Base-by-base conservation (phyloP, 2,113 vertebrate species). In the Vanacampus margaritifer region DNA sequence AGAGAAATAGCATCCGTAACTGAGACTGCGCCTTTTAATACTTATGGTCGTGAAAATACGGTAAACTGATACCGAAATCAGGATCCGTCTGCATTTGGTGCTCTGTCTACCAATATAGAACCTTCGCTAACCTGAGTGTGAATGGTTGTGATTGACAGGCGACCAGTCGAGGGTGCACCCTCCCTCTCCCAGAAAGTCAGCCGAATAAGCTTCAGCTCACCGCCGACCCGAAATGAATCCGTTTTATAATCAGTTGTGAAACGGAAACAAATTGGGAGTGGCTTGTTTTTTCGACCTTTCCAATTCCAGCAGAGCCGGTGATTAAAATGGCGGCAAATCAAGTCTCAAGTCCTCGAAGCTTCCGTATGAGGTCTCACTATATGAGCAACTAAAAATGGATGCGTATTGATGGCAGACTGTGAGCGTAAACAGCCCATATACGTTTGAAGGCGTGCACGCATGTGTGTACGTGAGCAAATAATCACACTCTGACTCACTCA, bases 401-500 rank as follows among this genome's bases (percentile, higher is more conserved):
- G 19, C 54, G 43, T 68, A 21, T 23, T 48, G 65, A 76, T 65
- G 26, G 68, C 66, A 73, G 65, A 41, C 21, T 23, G 32, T 1
- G 75, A 71, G 76, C n/a, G 58, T 32, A 54, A 50, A 69, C 60
- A 71, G 64, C 72, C 76, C 76, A 71, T 65, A 72, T 56, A 64
- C 68, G 28, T 56, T 77, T 67, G 78, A 75, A 70, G 51, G 84
- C 45, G 21, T 19, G 41, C 76, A 75, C 60, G 61, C 75, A 54
- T 72, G 75, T 24, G n/a, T 76, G 79, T 80, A 84, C 63, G 73
- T 79, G 84, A 87, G 87, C 88, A 90, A 90, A 91, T 92, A 90
- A 90, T 90, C 83, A 86, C 87, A 87, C 82, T 90, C 79, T 79
- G 89, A 84, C 84, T 88, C 83, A 84, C 79, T 82, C 87, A 89